Evolutionary conservation across 2,113 vertebrate species (phyloP), one percentile per base, ranked within the genome.

Genomic region (Grantiella picta): DNA sequence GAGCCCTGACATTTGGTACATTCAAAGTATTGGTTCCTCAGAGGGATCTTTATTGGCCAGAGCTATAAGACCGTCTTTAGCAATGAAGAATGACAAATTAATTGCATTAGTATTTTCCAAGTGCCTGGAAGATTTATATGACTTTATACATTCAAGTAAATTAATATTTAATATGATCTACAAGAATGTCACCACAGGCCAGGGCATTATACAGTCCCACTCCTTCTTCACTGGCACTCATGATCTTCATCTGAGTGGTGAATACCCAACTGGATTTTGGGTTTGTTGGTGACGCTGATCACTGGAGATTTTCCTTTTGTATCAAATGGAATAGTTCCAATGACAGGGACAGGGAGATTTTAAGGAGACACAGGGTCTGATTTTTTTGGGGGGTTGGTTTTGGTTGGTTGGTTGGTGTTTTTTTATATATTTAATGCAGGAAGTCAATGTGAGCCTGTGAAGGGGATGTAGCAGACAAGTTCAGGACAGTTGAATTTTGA

Each of bases 81-180:
- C 66, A 69, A 61, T 33, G 53, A 85, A 49, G 22, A 21, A 56
- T 77, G 36, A 56, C 7, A 65, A 87, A 91, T 79, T 77, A 85
- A 61, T 88, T 65, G 27, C 52, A 61, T 88, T 81, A 77, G 35
- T 29, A 56, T 61, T 86, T 88, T 36, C 44, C 57, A 90, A 88
- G 36, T 50, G 15, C 50, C 36, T 88, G 45, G 53, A 86, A 80
- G 38, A 56, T 84, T 81, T 69, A 69, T 86, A 54, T 0, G 0
- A 9, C 33, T 90, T 50, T 65, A 5, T 53, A 47, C 33, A 27
- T 86, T 92, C 64, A 83, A 73, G 27, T 47, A 86, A 88, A 91
- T 83, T 27, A 81, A 70, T 81, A 66, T 66, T 83, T 81, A 49
- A 57, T 49, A 82, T 33, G 9, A 35, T 65, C 29, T 50, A 66